A percentile compares a stretch with the other conserved stretches of the same genome.
Evolutionary conservation across 2,113 vertebrate genomes (phyloP).

Genomic region (Apeltes quadracus): DNA sequence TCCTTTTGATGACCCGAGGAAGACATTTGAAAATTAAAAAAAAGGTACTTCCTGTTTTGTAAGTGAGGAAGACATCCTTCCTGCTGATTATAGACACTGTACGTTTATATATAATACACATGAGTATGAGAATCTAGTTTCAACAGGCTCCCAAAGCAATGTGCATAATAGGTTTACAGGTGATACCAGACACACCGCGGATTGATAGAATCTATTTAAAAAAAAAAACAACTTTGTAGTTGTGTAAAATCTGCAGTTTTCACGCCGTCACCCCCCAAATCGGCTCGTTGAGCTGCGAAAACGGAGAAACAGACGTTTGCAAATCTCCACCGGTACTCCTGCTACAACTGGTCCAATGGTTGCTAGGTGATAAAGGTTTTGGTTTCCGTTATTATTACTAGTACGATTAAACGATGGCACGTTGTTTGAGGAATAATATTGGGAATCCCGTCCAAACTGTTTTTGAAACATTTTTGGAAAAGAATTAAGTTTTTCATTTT

Average conservation of each 20-base stretch:
- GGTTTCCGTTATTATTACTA: constrained; percentile 34
- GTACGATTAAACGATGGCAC: constrained; percentile 82
- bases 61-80: constrained; percentile 63
- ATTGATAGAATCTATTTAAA: constrained; percentile 76
- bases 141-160: constrained; percentile 84
- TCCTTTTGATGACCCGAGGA: constrained; percentile 80
- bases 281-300: constrained; percentile 57
- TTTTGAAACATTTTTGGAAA: constrained; percentile 27
- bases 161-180: constrained; percentile 83
- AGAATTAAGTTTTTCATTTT: constrained; percentile 30
- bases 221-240: constrained; percentile 66
- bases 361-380: constrained; percentile 68
- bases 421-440: constrained; percentile 73
- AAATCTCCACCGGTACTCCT: constrained; percentile 71
- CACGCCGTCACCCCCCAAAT: constrained; percentile 57
- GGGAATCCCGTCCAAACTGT: constrained; percentile 68
- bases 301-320: constrained; percentile 71
- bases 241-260: constrained; percentile 76
- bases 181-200: constrained; percentile 73
- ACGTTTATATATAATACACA: no score
- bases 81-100: constrained; percentile 76
- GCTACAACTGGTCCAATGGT: constrained; percentile 83
- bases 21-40: constrained; percentile 81
- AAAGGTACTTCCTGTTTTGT: constrained; percentile 78
- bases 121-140: no score